phyloP scores from a whole-genome alignment of 2,888 invertebrate species.

The Pilophorus perplexus region DNA sequence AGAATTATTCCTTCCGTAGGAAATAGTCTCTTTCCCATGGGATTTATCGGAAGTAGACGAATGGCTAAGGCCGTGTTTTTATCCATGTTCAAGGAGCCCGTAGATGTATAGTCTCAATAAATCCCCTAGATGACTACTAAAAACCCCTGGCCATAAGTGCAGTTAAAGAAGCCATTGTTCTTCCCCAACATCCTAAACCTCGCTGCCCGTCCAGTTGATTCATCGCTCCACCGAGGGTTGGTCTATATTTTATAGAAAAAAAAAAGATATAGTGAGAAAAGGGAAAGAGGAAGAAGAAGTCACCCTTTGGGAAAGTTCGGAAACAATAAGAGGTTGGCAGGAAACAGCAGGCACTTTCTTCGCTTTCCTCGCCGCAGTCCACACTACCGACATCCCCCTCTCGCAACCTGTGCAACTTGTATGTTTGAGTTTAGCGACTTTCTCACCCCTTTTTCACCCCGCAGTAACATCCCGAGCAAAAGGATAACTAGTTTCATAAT shows the following conservation, averaged over 20 bases:
- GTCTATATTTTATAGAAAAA: conserved; percentile 19
- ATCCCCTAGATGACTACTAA: conserved; percentile 1
- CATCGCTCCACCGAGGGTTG: conserved; percentile 20
- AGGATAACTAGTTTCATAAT: not conserved
- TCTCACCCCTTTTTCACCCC: not conserved
- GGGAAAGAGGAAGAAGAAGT: not conserved
- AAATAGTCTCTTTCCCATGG: too few relatives aligned
- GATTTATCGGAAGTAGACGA: too few relatives aligned
- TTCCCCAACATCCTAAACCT: conserved; percentile 11
- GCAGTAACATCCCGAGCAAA: too few relatives aligned
- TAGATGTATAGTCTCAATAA: conserved; percentile 1
- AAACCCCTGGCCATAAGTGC: conserved; percentile 13
- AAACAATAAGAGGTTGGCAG: conserved; percentile 27
- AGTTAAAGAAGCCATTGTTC: conserved; percentile 19
- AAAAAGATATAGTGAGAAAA: not conserved
- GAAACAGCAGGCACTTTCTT: not conserved
- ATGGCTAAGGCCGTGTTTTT: too few relatives aligned
- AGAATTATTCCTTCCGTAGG: too few relatives aligned
- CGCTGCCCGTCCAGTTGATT: conserved; percentile 2
- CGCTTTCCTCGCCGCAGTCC: too few relatives aligned
- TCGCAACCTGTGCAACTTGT: conserved; percentile 7
- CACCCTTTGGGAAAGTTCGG: conserved; percentile 16
- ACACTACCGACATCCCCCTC: too few relatives aligned
- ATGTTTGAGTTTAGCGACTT: too few relatives aligned
- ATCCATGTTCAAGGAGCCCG: too few relatives aligned